Evolutionary conservation across 2,797 vertebrate genomes (phyloP).

Genomic region (Prionace glauca): DNA sequence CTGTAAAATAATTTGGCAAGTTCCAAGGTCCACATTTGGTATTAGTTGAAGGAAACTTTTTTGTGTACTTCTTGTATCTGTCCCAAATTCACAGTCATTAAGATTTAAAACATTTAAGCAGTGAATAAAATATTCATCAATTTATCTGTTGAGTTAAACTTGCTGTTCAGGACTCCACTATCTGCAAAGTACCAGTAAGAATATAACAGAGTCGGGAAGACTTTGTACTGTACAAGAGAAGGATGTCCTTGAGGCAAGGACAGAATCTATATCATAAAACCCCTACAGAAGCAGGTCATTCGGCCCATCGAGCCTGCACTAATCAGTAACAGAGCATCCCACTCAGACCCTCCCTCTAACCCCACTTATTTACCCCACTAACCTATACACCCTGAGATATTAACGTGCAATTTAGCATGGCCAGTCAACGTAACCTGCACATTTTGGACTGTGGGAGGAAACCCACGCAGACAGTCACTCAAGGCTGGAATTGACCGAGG

Average conservation of each 20-base stretch:
- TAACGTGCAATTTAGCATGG: too few relatives aligned
- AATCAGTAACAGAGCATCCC: too few relatives aligned
- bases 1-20: neutral
- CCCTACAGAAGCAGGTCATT: too few relatives aligned
- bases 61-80: neutral
- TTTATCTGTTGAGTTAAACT: neutral
- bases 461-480: too few relatives aligned
- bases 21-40: neutral
- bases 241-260: neutral
- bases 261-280: neutral
- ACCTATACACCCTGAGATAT: too few relatives aligned
- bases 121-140: neutral
- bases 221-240: neutral
- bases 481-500: too few relatives aligned
- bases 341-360: too few relatives aligned
- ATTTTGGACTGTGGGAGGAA: too few relatives aligned
- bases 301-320: too few relatives aligned
- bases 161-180: neutral
- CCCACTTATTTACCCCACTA: too few relatives aligned
- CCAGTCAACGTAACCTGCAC: too few relatives aligned
- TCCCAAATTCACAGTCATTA: neutral
- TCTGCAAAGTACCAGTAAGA: neutral
- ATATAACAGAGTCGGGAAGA: neutral
- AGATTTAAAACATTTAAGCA: neutral
- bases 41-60: neutral